A percentile compares a stretch with the other conserved stretches of the same genome.
phyloP scores from a whole-genome alignment of 2,797 vertebrate genomes.

The Microctenopoma lineatum region DNA sequence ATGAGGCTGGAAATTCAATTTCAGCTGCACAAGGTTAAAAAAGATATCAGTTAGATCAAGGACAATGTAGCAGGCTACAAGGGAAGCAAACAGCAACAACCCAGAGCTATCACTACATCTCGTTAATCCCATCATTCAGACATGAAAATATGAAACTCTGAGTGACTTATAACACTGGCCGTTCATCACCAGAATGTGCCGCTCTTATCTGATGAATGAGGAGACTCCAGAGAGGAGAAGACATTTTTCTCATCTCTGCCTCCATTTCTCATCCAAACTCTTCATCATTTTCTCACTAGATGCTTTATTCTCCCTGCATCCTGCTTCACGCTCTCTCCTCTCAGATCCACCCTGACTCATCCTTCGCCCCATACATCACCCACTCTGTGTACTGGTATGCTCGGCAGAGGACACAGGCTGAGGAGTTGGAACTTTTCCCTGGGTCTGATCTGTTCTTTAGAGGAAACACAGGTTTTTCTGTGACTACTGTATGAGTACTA shows the following conservation, averaged over 20 bases:
- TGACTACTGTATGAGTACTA: slow-evolving; percentile 69
- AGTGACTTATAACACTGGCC: slow-evolving; percentile 54
- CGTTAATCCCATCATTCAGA: slow-evolving; percentile 63
- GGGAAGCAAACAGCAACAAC: slow-evolving; percentile 52
- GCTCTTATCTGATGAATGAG: slow-evolving; percentile 73
- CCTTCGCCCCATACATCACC: slow-evolving; percentile 27
- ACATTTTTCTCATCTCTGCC: slow-evolving; percentile 55
- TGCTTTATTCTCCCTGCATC: slow-evolving; percentile 40
- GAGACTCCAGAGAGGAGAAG: slow-evolving; percentile 55
- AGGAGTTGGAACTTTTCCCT: slow-evolving; percentile 53
- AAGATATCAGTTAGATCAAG: slow-evolving; percentile 36
- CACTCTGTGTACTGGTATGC: slow-evolving; percentile 28
- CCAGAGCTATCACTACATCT: slow-evolving; percentile 55
- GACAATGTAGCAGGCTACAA: slow-evolving; percentile 22
- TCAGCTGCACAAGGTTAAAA: slow-evolving; percentile 34
- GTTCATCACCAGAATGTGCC: slow-evolving; percentile 66
- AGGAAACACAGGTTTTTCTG: slow-evolving; percentile 62
- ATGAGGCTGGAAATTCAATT: slow-evolving; percentile 29
- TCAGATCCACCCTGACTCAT: slow-evolving; percentile 26
- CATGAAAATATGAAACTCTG: slow-evolving; percentile 59
- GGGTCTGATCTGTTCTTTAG: slow-evolving; percentile 53
- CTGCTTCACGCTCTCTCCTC: slow-evolving; percentile 44
- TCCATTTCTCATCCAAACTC: slow-evolving; percentile 54
- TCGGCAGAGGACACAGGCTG: slow-evolving; percentile 26
- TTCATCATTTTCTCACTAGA: slow-evolving; percentile 57